These are phyloP conservation scores for Hoplostethus mediterraneus DNA, from an alignment of 2,797 vertebrate genomes.

Conservation along the genomic window DNA sequence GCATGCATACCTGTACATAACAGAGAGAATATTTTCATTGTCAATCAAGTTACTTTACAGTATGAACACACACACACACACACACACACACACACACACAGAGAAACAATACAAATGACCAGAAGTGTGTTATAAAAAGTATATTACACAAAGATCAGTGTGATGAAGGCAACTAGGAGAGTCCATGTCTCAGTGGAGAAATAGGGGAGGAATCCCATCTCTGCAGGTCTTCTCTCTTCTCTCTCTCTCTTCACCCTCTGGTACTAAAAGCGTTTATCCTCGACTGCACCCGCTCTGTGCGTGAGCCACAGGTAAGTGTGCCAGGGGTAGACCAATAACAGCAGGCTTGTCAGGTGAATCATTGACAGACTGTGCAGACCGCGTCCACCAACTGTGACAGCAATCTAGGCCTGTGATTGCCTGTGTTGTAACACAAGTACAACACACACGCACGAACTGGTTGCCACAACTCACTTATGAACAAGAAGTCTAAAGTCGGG, in stretches of 20 bases:
- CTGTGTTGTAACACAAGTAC: too few relatives aligned
- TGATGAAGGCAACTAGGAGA: conserved; percentile 72
- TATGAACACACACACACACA: background rate
- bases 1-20: conserved; percentile 62
- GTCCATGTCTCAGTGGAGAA: conserved; percentile 81
- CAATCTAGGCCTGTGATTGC: background rate
- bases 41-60: too few relatives aligned
- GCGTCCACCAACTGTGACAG: background rate
- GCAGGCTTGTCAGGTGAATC: background rate
- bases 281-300: background rate
- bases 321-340: conserved; percentile 47
- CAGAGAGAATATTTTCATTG: background rate
- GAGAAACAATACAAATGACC: background rate
- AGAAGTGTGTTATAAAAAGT: background rate
- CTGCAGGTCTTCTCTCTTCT: background rate
- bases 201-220: conserved; percentile 59
- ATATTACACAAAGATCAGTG: conserved; percentile 71
- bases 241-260: background rate
- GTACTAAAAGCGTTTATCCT: conserved; percentile 14
- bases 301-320: conserved; percentile 26
- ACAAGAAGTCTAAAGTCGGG: too few relatives aligned
- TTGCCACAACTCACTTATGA: too few relatives aligned
- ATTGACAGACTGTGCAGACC: conserved; percentile 9
- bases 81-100: conserved; percentile 28
- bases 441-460: background rate